Evolutionary conservation across 2,113 vertebrate species (phyloP), one percentile per base, ranked within the genome.

Genomic region (Protobothrops flavoviridis): DNA sequence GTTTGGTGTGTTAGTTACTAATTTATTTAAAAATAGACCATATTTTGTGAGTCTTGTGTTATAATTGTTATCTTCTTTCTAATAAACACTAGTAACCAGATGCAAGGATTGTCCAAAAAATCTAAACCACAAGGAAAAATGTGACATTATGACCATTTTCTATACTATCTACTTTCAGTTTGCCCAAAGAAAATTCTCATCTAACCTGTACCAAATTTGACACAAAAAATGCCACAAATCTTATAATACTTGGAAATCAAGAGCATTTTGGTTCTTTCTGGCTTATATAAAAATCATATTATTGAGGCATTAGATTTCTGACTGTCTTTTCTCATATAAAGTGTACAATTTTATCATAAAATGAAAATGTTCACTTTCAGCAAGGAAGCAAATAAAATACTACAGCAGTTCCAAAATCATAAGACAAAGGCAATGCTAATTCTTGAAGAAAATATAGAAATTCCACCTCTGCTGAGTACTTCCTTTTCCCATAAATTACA

Each of bases 401-500:
- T 3, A 29, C 59, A 94, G 85, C 9, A 23, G 23, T 91, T 93
- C 29, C 52, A 48, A 90, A 94, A 85, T 45, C 45, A 45, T 48
- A 92, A 9, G 39, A 53, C 45, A 81, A 23, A 93, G n/a, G n/a
- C 91, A 55, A 90, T 64, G 43, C 61, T 43, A 92, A 95, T 90
- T 29, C 43, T 59, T 55, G 50, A 91, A 91, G 20, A 91, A 92
- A 87, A 81, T 48, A 90, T 39, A 20, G n/a, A 12, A 89, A 85
- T 61, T 91, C 20, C 85, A 90, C 52, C 64, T 24, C 10, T 94
- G 59, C 64, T 20, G 87, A 20, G 33, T 91, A 15, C 24, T 0
- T 3, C 90, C 26, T n/a, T 91, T 88, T 21, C n/a, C 15, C n/a
- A 74, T 74, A 74, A 74, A 17, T 64, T 92, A 33, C 24, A 61